Evolutionary conservation across 1,140 invertebrate species (phyloP).

Genomic region (Plodia interpunctella): DNA sequence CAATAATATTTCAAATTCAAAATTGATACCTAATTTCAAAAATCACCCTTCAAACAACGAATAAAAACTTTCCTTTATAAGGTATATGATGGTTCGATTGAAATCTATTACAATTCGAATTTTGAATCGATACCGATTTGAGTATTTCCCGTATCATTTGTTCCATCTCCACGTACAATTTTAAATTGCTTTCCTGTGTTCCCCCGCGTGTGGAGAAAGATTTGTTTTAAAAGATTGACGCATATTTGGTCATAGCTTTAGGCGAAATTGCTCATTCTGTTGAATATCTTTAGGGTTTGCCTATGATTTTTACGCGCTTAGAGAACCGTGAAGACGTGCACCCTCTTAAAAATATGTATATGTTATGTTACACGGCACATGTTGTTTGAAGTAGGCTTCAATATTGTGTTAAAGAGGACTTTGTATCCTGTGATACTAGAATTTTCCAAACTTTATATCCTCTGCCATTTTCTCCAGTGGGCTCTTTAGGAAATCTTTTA

Average conservation of each 20-base stretch:
- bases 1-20: too few species aligned
- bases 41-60: too few species aligned
- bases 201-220: background rate
- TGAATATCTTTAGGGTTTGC: background rate
- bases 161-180: background rate
- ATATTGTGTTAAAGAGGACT: background rate
- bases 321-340: background rate
- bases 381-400: background rate
- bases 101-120: too few species aligned
- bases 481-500: too few species aligned
- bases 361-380: background rate
- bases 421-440: background rate
- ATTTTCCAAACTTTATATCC: too few species aligned
- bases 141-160: background rate
- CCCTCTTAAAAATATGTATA: too few species aligned
- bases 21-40: too few species aligned
- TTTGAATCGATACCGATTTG: background rate
- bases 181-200: conserved; percentile 6
- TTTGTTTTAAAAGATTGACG: conserved; percentile 7
- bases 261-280: conserved; percentile 6
- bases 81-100: too few species aligned
- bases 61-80: too few species aligned
- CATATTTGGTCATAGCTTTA: background rate
- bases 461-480: too few species aligned
- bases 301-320: conserved; percentile 3